Base-by-base conservation (phyloP, 1,140 invertebrate species). In the Luehdorfia chinensis region DNA sequence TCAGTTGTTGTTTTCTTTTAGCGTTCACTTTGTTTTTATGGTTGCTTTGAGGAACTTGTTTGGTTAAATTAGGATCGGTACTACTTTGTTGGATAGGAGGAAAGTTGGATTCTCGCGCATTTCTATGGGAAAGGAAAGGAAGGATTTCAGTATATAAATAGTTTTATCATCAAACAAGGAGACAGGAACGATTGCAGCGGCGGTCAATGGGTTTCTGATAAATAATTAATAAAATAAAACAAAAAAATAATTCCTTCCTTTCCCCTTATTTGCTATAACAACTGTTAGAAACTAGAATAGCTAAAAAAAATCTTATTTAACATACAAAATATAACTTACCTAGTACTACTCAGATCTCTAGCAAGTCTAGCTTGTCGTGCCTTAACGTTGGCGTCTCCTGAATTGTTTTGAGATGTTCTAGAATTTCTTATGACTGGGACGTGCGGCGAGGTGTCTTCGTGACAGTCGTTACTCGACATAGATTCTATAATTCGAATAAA, bases 81-180 rank as follows among this genome's bases (percentile, higher is more conserved):
- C 47, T 66, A 45, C 55, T 67, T 68, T 63, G 58, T 72, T 73
- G 64, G 12, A 56, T 45, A 47, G 59, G 52, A 41, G 55, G 36
- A 30, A 47, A 46, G 31, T 65, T 36, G 56, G 58, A 47, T 39
- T 75, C 64, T 74, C 78, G 69, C 28, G 46, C 32, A 50, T 69
- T 66, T 83, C 83, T 86, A 86, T 1, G 55, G 62, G 63, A 74
- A 66, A 65, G 79, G 78, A 84, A 81, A 83, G 78, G 83, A 80
- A 83, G 75, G 78, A 46, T 59, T 55, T 70, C 50, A 55, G 59
- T 47, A 60, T 47, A 41, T 25, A 39, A 23, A 23, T 43, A 46
- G 15, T 8, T 55, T 31, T 25, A 33, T 13, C 0, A 48, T 75
- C 75, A 86, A 86, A 86, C 67, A 84, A 86, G 83, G 83, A 86